These are phyloP conservation scores for Metacarcinus magister DNA, from an alignment of 2,888 invertebrate species.

Conservation along the genomic window DNA sequence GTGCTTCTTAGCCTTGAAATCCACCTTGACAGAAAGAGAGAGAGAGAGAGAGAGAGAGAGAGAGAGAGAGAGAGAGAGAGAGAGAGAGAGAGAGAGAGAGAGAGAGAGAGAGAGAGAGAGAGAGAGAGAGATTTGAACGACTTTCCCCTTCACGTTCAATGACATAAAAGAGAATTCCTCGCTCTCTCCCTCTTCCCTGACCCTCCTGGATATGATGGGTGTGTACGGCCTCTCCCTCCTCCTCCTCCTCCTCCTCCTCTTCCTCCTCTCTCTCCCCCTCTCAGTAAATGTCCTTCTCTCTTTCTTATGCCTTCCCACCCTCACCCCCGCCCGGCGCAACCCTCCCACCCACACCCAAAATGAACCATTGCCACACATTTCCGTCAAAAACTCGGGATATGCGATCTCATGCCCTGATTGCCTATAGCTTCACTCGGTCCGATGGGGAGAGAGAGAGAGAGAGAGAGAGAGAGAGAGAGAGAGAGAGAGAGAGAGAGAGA, in stretches of 20 bases:
- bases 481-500: not conserved
- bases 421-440: not conserved
- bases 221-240: not conserved
- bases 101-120: not conserved
- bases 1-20: too few species aligned
- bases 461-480: not conserved
- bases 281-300: slow-evolving; percentile 45
- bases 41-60: too few species aligned
- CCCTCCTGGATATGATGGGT: slow-evolving; percentile 22
- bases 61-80: not conserved
- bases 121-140: slow-evolving; percentile 7
- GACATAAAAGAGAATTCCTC: slow-evolving; percentile 30
- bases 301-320: slow-evolving; percentile 37
- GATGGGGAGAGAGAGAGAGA: not conserved
- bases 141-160: slow-evolving; percentile 41
- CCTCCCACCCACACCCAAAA: not conserved
- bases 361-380: slow-evolving; percentile 44
- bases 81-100: not conserved
- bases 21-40: too few species aligned
- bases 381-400: slow-evolving; percentile 52
- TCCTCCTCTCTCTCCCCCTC: not conserved
- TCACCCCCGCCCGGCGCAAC: not conserved
- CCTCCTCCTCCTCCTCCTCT: not conserved
- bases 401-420: slow-evolving; percentile 26
- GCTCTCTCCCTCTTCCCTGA: not conserved